These are phyloP conservation scores for Galerucella nymphaeae DNA, from an alignment of 2,888 invertebrate species.

Conservation along the genomic window DNA sequence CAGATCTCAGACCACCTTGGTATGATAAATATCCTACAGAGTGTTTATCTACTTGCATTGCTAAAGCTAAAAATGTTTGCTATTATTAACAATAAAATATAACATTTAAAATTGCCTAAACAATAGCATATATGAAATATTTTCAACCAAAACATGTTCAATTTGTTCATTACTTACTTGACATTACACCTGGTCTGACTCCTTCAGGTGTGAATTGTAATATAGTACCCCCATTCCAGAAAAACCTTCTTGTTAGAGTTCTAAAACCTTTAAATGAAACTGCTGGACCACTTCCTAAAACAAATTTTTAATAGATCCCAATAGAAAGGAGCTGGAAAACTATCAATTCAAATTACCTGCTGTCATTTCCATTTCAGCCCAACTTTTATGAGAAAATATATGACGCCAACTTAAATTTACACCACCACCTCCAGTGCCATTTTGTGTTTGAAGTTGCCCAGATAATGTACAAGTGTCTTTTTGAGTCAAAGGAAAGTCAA, in stretches of 20 bases:
- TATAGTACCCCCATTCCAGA: constrained; percentile 80
- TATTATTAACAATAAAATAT: constrained; percentile 6
- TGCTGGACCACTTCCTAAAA: constrained; percentile 76
- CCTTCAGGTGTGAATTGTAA: constrained; percentile 83
- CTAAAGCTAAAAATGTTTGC: constrained; percentile 71
- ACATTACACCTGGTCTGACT: constrained; percentile 79
- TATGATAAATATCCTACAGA: constrained; percentile 91
- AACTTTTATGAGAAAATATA: constrained; percentile 84
- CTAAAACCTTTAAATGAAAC: constrained; percentile 83
- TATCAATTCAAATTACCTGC: constrained; percentile 69
- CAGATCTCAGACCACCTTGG: constrained; percentile 76
- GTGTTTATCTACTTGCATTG: constrained; percentile 87
- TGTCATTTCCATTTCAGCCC: constrained; percentile 87
- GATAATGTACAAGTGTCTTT: constrained; percentile 87
- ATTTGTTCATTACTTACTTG: constrained; percentile 70
- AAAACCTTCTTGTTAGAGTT: constrained; percentile 78
- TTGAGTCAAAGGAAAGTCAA: constrained; percentile 90
- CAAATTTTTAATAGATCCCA: neutral
- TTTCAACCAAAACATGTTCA: neutral
- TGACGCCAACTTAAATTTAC: constrained; percentile 81
- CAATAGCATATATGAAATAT: neutral
- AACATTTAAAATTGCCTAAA: neutral
- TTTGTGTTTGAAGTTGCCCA: constrained; percentile 85
- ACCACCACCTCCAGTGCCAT: constrained; percentile 87
- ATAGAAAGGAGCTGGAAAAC: neutral